phyloP scores from a whole-genome alignment of 2,888 invertebrate genomes.

The Polietes domitor region DNA sequence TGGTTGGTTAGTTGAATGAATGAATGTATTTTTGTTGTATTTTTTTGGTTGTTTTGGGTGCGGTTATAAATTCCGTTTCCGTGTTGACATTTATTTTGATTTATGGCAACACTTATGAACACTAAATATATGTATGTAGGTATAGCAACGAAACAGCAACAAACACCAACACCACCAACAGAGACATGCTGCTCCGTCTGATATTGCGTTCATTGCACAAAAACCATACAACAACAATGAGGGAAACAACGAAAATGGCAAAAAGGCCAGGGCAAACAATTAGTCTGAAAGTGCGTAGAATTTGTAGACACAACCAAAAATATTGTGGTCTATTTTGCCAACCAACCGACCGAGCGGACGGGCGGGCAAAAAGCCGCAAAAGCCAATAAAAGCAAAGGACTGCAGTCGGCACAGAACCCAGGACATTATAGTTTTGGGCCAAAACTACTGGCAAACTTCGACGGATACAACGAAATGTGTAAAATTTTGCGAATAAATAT shows the following conservation, averaged over 20 bases:
- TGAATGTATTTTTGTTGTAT: slow-evolving; percentile 60
- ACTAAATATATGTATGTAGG: too few species aligned
- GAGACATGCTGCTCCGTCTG: background rate
- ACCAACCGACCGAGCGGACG: background rate
- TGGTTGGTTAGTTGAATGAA: background rate
- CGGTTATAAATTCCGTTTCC: slow-evolving; percentile 66
- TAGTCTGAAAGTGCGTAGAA: slow-evolving; percentile 47
- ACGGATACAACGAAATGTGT: background rate
- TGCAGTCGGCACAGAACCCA: background rate
- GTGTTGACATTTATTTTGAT: slow-evolving; percentile 70
- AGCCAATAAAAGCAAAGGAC: slow-evolving; percentile 55
- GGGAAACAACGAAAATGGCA: background rate
- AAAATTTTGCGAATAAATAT: slow-evolving; percentile 14
- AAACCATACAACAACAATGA: background rate
- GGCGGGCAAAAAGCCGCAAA: slow-evolving; percentile 35
- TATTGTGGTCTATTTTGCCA: slow-evolving; percentile 21
- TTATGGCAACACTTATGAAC: slow-evolving; percentile 68
- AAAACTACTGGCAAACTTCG: background rate
- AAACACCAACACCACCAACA: slow-evolving; percentile 5
- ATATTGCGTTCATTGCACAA: background rate
- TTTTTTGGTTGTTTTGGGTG: slow-evolving; percentile 53
- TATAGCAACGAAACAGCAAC: too few species aligned
- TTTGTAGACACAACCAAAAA: background rate
- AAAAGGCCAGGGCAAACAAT: slow-evolving; percentile 24
- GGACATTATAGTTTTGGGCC: background rate